Evolutionary conservation across 2,113 vertebrate genomes (phyloP).

Genomic region (Etheostoma spectabile): DNA sequence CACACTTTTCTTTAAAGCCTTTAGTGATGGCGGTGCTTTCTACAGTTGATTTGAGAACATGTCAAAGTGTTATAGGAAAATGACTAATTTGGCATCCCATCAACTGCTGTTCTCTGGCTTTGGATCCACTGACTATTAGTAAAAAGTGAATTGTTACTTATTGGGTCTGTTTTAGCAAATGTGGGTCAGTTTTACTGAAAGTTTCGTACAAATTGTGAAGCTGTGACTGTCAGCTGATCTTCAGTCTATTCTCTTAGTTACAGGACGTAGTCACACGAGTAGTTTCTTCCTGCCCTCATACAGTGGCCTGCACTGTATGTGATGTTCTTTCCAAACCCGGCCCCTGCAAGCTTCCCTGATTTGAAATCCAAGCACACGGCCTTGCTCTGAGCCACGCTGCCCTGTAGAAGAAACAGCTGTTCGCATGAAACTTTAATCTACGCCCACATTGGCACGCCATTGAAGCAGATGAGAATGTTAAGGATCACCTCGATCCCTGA

Average conservation of each 20-base stretch:
- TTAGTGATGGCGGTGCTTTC: conserved; percentile 2
- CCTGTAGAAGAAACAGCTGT: conserved; percentile 79
- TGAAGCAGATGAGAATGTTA: conserved; percentile 63
- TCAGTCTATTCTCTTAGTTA: not conserved
- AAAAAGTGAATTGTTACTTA: not conserved
- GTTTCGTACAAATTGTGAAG: not conserved
- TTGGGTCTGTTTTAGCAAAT: not conserved
- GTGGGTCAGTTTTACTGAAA: not conserved
- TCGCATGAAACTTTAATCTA: conserved; percentile 83
- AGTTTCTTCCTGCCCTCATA: not conserved
- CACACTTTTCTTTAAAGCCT: conserved; percentile 5
- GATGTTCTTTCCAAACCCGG: not conserved
- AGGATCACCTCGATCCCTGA: conserved; percentile 49
- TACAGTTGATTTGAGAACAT: conserved; percentile 35
- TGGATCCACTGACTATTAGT: not conserved
- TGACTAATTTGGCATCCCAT: conserved; percentile 8
- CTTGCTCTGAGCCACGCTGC: conserved; percentile 58
- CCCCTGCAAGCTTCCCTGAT: conserved; percentile 49
- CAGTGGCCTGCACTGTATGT: not conserved
- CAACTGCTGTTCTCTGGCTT: conserved; percentile 9
- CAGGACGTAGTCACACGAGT: not conserved
- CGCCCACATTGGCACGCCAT: conserved; percentile 59
- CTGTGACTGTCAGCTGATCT: not conserved
- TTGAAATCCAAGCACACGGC: conserved; percentile 65
- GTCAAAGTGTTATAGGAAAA: conserved; percentile 38